Base-by-base conservation (phyloP, 2,113 vertebrate genomes). In the Phrynosoma blainvillii region DNA sequence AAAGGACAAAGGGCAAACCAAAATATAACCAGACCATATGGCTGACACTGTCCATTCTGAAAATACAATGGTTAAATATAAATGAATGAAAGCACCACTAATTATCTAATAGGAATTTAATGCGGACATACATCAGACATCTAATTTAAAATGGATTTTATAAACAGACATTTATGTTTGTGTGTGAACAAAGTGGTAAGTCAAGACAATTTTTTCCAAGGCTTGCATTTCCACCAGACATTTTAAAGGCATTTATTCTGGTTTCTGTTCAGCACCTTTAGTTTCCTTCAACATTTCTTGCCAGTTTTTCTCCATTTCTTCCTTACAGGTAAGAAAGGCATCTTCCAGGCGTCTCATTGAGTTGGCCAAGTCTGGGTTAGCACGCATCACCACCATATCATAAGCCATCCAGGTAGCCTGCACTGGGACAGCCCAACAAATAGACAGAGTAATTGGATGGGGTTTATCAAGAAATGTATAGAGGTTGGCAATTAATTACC, bases 341-440 rank as follows among this genome's bases (percentile, higher is more conserved):
- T 96, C 95, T 62, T 97, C 92, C 90, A 98, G 92, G 8, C 74
- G 91, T 87, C 66, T 93, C 95, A 97, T 86, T 32, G 96, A 94
- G 13, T 89, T 93, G 11, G 76, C 81, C 87, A 97, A 89, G 4
- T 96, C 93, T 27, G 98, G 98, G 91, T 95, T 95, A 85, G 97
- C 97, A 30, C 97, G 95, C 68, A 97, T 90, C 5, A 96, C 95
- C 62, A 97, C 96, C 95, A 97, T 96, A 92, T 98, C 96, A 1
- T 98, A 98, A 2, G 95, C 93, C 97, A 98, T 97, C 97, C 96
- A 98, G 0, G 97, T 95, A 73, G 97, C 88, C 80, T 96, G 96
- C 88, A 98, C 98, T 99, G 62, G 87, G 95, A 94, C 84, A 88
- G 89, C 12, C 77, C 89, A 93, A 94, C 1, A 88, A 42, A 5